Percentiles rank a stretch among this genome's conserved stretches.
phyloP scores from a whole-genome alignment of 2,797 vertebrate genomes.

The Gorsachius magnificus region DNA sequence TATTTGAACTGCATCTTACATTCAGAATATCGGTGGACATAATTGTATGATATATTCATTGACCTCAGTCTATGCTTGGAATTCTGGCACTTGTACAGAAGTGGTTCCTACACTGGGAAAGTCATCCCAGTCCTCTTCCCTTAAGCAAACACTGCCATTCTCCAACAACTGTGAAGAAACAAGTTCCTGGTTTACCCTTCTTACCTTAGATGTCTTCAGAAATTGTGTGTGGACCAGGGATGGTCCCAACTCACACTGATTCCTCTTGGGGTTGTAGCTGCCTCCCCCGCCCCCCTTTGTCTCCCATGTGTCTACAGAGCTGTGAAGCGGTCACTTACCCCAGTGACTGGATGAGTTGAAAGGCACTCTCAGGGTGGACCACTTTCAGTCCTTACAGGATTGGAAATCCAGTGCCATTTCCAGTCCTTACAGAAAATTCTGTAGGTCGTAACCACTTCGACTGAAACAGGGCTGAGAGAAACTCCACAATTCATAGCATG shows the following conservation, averaged over 20 bases:
- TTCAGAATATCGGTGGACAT: background rate
- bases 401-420: background rate
- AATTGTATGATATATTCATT: background rate
- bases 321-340: background rate
- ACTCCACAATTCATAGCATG: background rate
- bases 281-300: accelerated
- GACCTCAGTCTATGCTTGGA: background rate
- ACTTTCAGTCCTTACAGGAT: background rate
- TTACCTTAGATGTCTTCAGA: background rate
- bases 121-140: background rate
- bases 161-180: background rate
- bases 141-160: background rate
- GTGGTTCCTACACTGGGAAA: background rate
- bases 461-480: background rate
- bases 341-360: background rate
- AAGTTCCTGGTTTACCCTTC: background rate
- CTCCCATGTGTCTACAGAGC: background rate
- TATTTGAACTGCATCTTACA: background rate
- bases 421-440: background rate
- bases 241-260: background rate
- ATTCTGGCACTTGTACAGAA: background rate
- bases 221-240: background rate
- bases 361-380: background rate
- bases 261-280: background rate
- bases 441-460: background rate